Evolutionary conservation across 2,888 invertebrate species (phyloP).

Genomic region (Leucophora obtusa): DNA sequence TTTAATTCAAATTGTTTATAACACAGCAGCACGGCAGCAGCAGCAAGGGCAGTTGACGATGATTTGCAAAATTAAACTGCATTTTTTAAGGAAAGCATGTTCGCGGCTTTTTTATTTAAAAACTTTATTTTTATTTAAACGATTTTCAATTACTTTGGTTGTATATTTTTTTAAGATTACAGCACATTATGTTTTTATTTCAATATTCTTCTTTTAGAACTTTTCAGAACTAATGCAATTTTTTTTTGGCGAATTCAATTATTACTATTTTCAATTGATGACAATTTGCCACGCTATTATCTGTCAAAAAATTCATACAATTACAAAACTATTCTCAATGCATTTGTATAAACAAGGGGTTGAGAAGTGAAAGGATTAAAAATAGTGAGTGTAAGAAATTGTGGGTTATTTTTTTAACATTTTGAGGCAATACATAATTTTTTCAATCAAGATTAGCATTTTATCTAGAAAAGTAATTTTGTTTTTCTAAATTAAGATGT

Average conservation of each 20-base stretch:
- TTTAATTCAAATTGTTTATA: slow-evolving; percentile 69
- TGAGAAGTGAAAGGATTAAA: slow-evolving; percentile 51
- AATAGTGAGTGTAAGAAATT: slow-evolving; percentile 41
- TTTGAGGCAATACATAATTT: not conserved
- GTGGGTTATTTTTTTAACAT: no score
- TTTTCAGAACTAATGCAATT: slow-evolving; percentile 4
- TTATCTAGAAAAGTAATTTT: slow-evolving; percentile 5
- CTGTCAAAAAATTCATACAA: slow-evolving; percentile 59
- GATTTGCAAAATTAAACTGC: slow-evolving; percentile 59
- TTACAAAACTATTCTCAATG: slow-evolving; percentile 55
- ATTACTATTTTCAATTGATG: slow-evolving; percentile 43
- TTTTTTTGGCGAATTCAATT: slow-evolving; percentile 51
- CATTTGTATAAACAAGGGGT: slow-evolving; percentile 57
- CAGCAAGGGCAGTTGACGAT: slow-evolving; percentile 41
- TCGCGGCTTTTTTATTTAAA: slow-evolving; percentile 26
- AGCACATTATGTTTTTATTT: not conserved
- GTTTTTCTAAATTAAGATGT: slow-evolving; percentile 42
- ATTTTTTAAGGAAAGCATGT: slow-evolving; percentile 70
- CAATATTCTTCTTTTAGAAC: not conserved
- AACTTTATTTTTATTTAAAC: not conserved
- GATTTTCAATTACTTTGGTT: slow-evolving; percentile 5
- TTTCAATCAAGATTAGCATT: not conserved
- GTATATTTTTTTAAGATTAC: not conserved
- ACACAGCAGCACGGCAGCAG: slow-evolving; percentile 46
- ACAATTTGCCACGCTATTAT: slow-evolving; percentile 60